Conservation (phyloP, 1,140 invertebrate genomes). For the Carposina sasakii region DNA sequence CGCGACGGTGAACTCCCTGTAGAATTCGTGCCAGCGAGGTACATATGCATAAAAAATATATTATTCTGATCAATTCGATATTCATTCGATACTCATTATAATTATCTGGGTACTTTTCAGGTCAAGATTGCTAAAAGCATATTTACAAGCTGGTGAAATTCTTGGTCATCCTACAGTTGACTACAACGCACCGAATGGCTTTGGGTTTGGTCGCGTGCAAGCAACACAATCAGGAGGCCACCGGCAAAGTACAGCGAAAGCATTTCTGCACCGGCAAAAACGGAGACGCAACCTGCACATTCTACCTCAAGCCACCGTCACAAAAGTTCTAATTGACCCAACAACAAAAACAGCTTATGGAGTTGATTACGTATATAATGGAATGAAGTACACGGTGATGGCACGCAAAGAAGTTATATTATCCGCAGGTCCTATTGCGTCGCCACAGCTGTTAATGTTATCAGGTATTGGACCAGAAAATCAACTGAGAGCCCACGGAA, state of each 20-base stretch:
- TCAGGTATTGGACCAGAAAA: constrained; percentile 77
- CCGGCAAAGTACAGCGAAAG: constrained; percentile 72
- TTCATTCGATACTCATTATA: no score
- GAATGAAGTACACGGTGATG: constrained; percentile 40
- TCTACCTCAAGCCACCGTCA: constrained; percentile 72
- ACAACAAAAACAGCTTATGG: constrained; percentile 77
- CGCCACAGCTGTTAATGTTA: constrained; percentile 77
- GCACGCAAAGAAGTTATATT: constrained; percentile 76
- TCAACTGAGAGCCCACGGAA: constrained; percentile 71
- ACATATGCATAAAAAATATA: constrained; percentile 25
- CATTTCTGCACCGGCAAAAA: constrained; percentile 74
- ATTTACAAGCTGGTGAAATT: constrained; percentile 72
- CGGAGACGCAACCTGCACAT: constrained; percentile 79
- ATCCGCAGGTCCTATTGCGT: constrained; percentile 75
- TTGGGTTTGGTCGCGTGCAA: constrained; percentile 77
- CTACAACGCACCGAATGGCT: constrained; percentile 63
- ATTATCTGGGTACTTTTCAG: no score
- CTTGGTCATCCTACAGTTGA: constrained; percentile 72
- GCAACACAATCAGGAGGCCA: constrained; percentile 73
- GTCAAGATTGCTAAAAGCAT: constrained; percentile 66
- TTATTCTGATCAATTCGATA: no score
- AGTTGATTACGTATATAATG: constrained; percentile 74
- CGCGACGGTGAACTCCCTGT: constrained; percentile 70
- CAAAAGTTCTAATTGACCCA: constrained; percentile 77
- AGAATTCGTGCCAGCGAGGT: constrained; percentile 70